Base-by-base conservation (phyloP, 1,140 invertebrate species). In the Eumaeus atala region DNA sequence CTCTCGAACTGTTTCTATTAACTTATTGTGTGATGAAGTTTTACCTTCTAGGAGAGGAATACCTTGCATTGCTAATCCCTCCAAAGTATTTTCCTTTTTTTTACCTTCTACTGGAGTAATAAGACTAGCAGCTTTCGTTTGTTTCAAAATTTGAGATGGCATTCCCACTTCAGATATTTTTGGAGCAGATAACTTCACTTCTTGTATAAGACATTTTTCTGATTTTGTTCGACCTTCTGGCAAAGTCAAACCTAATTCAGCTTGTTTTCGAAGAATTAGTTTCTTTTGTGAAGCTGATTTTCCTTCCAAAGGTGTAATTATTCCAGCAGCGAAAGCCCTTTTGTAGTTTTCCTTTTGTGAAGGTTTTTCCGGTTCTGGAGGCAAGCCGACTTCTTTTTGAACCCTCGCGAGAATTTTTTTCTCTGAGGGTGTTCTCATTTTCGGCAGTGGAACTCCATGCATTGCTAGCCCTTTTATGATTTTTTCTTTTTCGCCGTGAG, bases 91-190 rank as follows among this genome's bases (percentile, higher is more conserved):
- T 56, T 70, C 69, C 51, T 73, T 76, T 44, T 73, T 34, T 63
- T 70, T 73, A 7, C 70, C 70, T 48, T 61, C 57, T 44, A 76
- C 51, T 4, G 71, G 67, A 3, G 65, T 68, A 4, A 76, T 48
- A 10, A 74, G 28, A 1, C 73, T 71, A 9, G 52, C 61, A 9
- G 54, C 70, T 21, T 66, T 44, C 9, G 59, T 56, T 54, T 59
- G 60, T 28, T 40, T 40, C 16, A 60, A 40, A 37, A 57, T 65
- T 38, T 52, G 37, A 11, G 57, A 56, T n/a, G 57, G 51, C 12
- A 61, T 16, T 42, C 9, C 11, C 28, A 48, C 9, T 56, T 54
- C 47, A 17, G 67, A 56, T 48, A 66, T 58, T 44, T 57, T n/a
- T n/a, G n/a, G n/a, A n/a, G n/a, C n/a, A n/a, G n/a, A 40, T 38